These are phyloP conservation scores for Clarias gariepinus DNA, from an alignment of 2,113 vertebrate species.

Conservation along the genomic window DNA sequence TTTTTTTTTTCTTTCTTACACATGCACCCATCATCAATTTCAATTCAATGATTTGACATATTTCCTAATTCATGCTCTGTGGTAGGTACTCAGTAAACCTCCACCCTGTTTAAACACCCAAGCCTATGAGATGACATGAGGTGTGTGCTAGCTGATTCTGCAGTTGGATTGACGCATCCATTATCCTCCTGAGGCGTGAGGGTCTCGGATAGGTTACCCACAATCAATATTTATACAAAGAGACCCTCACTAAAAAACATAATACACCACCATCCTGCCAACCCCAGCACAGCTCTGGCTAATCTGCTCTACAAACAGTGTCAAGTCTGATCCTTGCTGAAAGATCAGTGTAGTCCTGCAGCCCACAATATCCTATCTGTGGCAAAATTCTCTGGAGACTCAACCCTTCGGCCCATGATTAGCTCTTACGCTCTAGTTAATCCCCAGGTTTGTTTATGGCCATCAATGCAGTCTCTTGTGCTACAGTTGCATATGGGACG, in stretches of 20 bases:
- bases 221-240: constrained; percentile 55
- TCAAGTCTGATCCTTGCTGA: constrained; percentile 58
- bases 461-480: constrained; percentile 4
- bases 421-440: constrained; percentile 29
- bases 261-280: constrained; percentile 48
- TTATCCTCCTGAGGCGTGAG: constrained; percentile 28
- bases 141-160: neutral
- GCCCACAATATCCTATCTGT: constrained; percentile 40
- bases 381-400: constrained; percentile 41
- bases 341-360: constrained; percentile 41
- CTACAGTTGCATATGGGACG: neutral
- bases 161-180: constrained; percentile 17
- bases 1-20: neutral
- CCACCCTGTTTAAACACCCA: constrained; percentile 30
- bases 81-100: neutral
- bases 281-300: constrained; percentile 58
- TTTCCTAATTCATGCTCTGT: neutral
- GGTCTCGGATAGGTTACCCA: constrained; percentile 37
- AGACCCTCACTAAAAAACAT: constrained; percentile 31
- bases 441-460: constrained; percentile 43
- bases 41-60: neutral
- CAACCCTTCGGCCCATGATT: constrained; percentile 50
- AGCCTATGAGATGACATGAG: constrained; percentile 4
- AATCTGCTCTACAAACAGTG: constrained; percentile 74
- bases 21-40: no score